Evolutionary conservation across 2,113 vertebrate genomes (phyloP).

Genomic region (Pao palembangensis): DNA sequence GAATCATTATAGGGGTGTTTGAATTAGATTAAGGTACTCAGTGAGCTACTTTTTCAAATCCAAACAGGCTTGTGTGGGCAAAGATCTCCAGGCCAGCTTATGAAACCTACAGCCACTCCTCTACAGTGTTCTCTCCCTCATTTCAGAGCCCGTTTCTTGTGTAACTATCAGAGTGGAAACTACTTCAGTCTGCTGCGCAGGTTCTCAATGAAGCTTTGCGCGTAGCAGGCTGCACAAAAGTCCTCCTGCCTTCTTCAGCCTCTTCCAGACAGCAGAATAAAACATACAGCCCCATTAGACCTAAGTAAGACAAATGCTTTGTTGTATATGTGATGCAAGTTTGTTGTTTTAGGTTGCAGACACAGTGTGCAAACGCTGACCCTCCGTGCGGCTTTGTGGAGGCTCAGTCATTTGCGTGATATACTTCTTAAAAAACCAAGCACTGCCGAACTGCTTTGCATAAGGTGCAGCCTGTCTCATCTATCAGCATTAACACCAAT

Average conservation of each 20-base stretch:
- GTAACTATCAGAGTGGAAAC: conserved; percentile 36
- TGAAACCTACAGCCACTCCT: conserved; percentile 48
- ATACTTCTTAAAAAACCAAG: conserved; percentile 7
- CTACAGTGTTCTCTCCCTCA: conserved; percentile 55
- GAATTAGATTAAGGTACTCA: conserved; percentile 54
- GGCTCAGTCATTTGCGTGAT: conserved; percentile 10
- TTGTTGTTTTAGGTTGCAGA: neutral
- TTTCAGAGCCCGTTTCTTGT: conserved; percentile 28
- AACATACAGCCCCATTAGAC: conserved; percentile 40
- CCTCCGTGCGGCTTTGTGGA: neutral
- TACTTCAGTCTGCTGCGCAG: conserved; percentile 23
- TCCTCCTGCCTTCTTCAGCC: conserved; percentile 16
- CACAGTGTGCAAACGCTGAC: neutral
- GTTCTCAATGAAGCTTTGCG: conserved; percentile 11
- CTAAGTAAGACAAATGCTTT: neutral
- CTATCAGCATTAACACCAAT: conserved; percentile 22
- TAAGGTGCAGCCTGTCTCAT: conserved; percentile 17
- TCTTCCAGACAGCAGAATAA: conserved; percentile 8
- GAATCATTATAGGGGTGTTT: conserved; percentile 51
- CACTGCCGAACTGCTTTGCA: conserved; percentile 10
- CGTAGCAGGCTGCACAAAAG: conserved; percentile 3
- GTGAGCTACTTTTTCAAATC: conserved; percentile 56
- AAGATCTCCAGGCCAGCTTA: conserved; percentile 30
- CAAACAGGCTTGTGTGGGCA: conserved; percentile 43
- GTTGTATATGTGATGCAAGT: conserved; percentile 2